Evolutionary conservation across 1,140 invertebrate genomes (phyloP).

Genomic region (Adelges cooleyi): DNA sequence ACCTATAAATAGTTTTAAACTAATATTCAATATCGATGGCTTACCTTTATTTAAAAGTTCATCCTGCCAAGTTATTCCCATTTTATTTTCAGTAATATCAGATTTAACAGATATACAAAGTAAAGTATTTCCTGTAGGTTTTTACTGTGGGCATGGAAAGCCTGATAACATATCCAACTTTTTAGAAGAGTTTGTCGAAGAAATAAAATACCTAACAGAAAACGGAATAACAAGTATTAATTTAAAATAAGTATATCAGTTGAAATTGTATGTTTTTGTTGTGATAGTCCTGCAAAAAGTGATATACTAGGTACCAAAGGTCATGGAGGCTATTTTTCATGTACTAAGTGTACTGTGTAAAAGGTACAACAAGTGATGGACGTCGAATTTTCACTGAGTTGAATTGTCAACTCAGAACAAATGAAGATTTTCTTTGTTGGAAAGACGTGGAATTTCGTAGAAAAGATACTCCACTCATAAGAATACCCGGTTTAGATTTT

Average conservation of each 20-base stretch:
- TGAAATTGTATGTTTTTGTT: too few species aligned
- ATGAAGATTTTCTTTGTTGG: slow-evolving; percentile 32
- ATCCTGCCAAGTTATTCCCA: background rate
- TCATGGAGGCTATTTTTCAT: slow-evolving; percentile 33
- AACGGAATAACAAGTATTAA: slow-evolving; percentile 29
- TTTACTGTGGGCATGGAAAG: slow-evolving; percentile 33
- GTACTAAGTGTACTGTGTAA: slow-evolving; percentile 34
- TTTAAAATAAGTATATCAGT: slow-evolving; percentile 29
- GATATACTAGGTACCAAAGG: slow-evolving; percentile 33
- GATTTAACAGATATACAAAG: too few species aligned
- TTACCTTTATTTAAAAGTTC: background rate
- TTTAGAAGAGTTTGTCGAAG: slow-evolving; percentile 32
- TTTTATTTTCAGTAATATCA: background rate
- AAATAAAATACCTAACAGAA: slow-evolving; percentile 26
- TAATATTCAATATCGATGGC: slow-evolving; percentile 7
- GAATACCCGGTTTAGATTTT: background rate
- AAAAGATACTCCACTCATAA: slow-evolving; percentile 30
- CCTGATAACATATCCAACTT: slow-evolving; percentile 29
- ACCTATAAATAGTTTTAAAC: background rate
- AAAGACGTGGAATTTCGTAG: slow-evolving; percentile 37
- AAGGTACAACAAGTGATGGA: slow-evolving; percentile 32
- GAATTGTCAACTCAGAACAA: slow-evolving; percentile 32
- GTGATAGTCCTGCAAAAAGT: slow-evolving; percentile 34
- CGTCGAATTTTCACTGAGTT: slow-evolving; percentile 32
- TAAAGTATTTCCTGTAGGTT: slow-evolving; percentile 26